A percentile compares a stretch with the other conserved stretches of the same genome.
phyloP scores from a whole-genome alignment of 2,113 vertebrate genomes.

The Daubentonia madagascariensis region DNA sequence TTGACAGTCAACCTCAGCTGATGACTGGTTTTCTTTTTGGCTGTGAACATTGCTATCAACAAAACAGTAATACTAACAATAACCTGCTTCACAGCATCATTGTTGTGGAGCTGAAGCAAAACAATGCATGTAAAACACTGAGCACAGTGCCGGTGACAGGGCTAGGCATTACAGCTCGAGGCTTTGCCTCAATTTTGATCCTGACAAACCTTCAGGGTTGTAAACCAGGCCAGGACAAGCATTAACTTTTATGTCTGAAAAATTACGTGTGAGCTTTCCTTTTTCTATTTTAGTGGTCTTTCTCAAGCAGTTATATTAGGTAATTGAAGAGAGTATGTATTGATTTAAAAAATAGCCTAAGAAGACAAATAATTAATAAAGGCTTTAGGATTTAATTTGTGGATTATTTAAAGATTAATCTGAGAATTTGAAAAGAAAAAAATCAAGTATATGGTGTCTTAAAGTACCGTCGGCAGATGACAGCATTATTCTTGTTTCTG shows the following conservation, averaged over 20 bases:
- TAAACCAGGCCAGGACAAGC: neutral
- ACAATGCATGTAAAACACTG: neutral
- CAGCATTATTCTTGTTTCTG: slow-evolving; percentile 31
- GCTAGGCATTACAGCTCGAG: too few relatives aligned
- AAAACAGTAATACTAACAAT: neutral
- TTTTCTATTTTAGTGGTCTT: neutral
- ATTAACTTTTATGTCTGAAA: neutral
- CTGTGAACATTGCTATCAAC: neutral
- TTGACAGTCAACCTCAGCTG: neutral
- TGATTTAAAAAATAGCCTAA: neutral
- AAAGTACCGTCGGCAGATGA: slow-evolving; percentile 28
- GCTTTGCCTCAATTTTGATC: neutral
- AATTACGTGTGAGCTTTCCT: neutral
- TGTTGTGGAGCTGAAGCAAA: neutral
- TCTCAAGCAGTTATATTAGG: neutral
- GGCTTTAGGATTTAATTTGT: slow-evolving; percentile 1
- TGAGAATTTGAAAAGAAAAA: neutral
- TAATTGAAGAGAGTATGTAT: neutral
- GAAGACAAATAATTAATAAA: neutral
- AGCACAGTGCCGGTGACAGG: too few relatives aligned
- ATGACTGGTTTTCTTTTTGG: neutral
- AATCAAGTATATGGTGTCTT: neutral
- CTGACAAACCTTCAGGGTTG: neutral
- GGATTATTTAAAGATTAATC: neutral
- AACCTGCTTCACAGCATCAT: neutral